Conservation (phyloP, 1,140 invertebrate genomes). For the Ruditapes philippinarum region DNA sequence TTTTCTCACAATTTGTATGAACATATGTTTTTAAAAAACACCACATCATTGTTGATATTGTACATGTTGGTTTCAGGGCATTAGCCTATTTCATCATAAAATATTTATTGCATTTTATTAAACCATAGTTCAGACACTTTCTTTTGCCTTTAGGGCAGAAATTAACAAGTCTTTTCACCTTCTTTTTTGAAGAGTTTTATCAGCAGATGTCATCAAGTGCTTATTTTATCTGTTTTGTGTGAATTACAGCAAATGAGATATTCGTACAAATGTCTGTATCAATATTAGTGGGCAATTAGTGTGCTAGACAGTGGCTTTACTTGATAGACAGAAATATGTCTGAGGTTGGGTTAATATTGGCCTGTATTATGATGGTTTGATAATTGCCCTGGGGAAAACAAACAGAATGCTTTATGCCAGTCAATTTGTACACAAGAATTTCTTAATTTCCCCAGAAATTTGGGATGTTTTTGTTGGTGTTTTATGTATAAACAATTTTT, state of each 20-base stretch:
- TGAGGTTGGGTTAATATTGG: not conserved
- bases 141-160: not conserved
- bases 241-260: not conserved
- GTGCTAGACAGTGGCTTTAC: not conserved
- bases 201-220: not conserved
- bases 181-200: conserved; percentile 3
- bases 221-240: not conserved
- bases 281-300: conserved; percentile 12
- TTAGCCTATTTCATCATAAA: not conserved
- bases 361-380: not conserved
- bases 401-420: not conserved
- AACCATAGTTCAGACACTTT: not conserved
- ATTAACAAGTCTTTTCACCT: not conserved
- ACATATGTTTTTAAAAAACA: too few relatives aligned
- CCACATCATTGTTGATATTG: not conserved
- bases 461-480: too few relatives aligned
- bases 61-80: not conserved
- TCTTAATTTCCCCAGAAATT: too few relatives aligned
- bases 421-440: too few relatives aligned
- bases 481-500: too few relatives aligned
- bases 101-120: not conserved
- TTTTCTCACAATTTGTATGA: too few relatives aligned
- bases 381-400: not conserved
- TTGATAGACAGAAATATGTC: conserved; percentile 18
- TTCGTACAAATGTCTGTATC: conserved; percentile 16